These are phyloP conservation scores for Drosophila chauvacae DNA, from an alignment of 1,140 invertebrate species.

Conservation along the genomic window DNA sequence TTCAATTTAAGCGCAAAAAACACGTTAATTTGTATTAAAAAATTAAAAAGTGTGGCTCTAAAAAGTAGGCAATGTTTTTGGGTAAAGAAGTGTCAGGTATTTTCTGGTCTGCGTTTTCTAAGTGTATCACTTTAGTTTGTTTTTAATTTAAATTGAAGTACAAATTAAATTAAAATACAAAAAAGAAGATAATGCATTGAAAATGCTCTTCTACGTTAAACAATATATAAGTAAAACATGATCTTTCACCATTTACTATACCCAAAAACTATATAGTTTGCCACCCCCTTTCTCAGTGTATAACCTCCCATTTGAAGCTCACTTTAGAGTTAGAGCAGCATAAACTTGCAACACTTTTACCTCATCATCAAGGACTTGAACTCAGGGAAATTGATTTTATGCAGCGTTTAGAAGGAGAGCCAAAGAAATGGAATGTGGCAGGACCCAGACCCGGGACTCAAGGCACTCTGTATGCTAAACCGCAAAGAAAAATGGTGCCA, in stretches of 20 bases:
- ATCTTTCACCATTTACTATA: neutral
- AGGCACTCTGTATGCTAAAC: conserved; percentile 64
- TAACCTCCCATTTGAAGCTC: neutral
- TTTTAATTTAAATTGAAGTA: neutral
- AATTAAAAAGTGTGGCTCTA: no score
- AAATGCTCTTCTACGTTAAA: neutral
- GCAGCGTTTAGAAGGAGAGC: conserved; percentile 48
- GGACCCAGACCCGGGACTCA: neutral
- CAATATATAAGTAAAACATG: no score
- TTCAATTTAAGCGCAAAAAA: no score
- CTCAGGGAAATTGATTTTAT: conserved; percentile 78
- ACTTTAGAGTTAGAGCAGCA: conserved; percentile 31
- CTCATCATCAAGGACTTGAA: conserved; percentile 67
- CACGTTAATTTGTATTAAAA: no score
- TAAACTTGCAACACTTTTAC: conserved; percentile 78
- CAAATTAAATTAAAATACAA: neutral
- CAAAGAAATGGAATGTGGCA: conserved; percentile 18
- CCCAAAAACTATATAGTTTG: neutral
- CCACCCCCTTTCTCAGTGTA: neutral
- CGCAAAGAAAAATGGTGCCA: conserved; percentile 65
- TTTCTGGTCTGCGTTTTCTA: neutral
- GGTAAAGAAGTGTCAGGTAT: neutral
- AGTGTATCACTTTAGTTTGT: neutral
- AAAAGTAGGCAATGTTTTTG: neutral
- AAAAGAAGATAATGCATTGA: neutral